Evolutionary conservation across 2,113 vertebrate species (phyloP), one percentile per base, ranked within the genome.

Genomic region (Scomber colias): DNA sequence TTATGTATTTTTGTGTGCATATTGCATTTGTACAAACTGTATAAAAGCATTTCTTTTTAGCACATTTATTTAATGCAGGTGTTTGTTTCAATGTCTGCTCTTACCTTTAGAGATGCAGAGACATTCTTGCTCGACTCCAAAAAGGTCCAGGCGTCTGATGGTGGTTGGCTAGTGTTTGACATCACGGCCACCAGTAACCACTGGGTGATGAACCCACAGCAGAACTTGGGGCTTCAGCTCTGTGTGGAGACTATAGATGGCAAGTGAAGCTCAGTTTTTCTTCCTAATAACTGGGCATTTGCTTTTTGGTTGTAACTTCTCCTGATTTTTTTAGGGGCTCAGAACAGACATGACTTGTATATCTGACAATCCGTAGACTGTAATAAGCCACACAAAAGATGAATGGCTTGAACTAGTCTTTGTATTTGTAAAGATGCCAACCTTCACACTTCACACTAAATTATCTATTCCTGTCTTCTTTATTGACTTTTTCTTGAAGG

Each of bases 161-260:
- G 98, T 69, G 98, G 98, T 56, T 99, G 98, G 98, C 94, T 99
- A 73, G 97, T 99, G 66, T 99, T 99, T 82, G 98, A 99, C 92
- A 97, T 99, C 89, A 99, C 98, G 11, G 97, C 95, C 82, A 99
- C 98, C 86, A 99, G 98, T 92, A 99, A 99, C 88, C 97, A 99
- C 70, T 99, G 98, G 98, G 96, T 99, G 87, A 96, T 99, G 87
- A 98, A 98, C 87, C 98, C 98, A 2, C 97, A 97, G 92, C 98
- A 97, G 93, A 99, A 99, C 92, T 90, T 99, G 92, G 98, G 98
- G 30, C 95, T 99, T 82, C 98, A 99, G 66, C 97, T 99, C 82
- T 97, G 96, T 61, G 96, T 95, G 84, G 98, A 99, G 92, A 99
- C 96, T 0, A 91, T 75, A 73, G 98, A 99, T n/a, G 97, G 98